Base-by-base conservation (phyloP, 2,888 invertebrate genomes). In the Lithophane leautieri region DNA sequence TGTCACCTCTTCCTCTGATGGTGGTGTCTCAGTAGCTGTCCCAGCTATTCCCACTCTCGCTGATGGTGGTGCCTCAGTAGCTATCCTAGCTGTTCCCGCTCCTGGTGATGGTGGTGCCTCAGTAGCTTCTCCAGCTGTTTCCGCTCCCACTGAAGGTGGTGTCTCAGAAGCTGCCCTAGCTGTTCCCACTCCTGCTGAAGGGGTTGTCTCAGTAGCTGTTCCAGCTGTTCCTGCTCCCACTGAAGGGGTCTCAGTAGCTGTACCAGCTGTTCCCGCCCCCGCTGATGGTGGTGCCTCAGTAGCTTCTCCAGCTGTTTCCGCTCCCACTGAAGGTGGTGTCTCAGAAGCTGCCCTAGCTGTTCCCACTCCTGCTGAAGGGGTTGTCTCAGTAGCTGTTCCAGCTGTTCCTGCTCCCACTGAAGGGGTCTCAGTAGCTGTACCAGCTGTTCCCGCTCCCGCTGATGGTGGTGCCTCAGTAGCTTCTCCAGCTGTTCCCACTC, bases 191-290 rank as follows among this genome's bases (percentile, higher is more conserved):
- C 2, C 44, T 12, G 44, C 44, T 12, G 16, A 7, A 4, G 47
- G 16, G 16, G 47, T 6, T 16, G 47, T 16, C 16, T 47, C 6
- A 16, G 16, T 16, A 16, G 16, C 16, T 47, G 47, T 16, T 16
- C 14, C 47, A 47, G 3, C 47, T 3, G 16, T 69, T 14, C 9
- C 47, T 2, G 4, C 1, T 16, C 0, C 63, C 0, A 6, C 11
- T 34, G 11, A 0, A 0, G 7, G 28, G 34, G n/a, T 0, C 28
- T 2, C 56, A 4, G 25, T 4, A 28, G 54, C 2, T 0, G n/a
- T 2, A 9, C 1, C 28, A 22, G 3, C 40, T 0, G 8, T 4
- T 0, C 4, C 44, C 14, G 14, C 50, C 16, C 0, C 66, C 12
- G 22, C 52, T 42, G 34, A n/a, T 0, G 25, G 8, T 2, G 12